These are phyloP conservation scores for Eueremaeus valkanovi DNA, from an alignment of 2,888 invertebrate genomes.

Conservation along the genomic window DNA sequence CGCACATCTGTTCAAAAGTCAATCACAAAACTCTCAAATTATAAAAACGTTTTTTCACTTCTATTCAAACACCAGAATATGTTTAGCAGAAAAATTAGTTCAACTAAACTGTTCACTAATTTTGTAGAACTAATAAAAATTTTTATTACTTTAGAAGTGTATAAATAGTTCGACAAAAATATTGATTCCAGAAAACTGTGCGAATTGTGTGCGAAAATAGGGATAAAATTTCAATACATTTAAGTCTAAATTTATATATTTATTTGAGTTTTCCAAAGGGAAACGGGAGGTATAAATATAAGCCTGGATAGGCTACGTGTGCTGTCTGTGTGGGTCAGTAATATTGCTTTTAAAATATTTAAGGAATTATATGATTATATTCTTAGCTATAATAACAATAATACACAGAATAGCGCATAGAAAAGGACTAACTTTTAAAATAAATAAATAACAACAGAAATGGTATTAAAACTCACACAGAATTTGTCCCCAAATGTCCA, in stretches of 20 bases:
- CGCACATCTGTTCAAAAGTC: constrained; percentile 9
- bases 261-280: too few relatives aligned
- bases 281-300: too few relatives aligned
- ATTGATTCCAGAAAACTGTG: too few relatives aligned
- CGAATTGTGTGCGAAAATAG: too few relatives aligned
- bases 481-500: background rate
- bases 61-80: background rate
- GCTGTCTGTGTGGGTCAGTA: too few relatives aligned
- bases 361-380: background rate
- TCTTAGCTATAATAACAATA: background rate
- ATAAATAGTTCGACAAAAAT: too few relatives aligned
- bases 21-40: background rate
- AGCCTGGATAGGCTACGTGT: too few relatives aligned
- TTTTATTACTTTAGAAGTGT: too few relatives aligned
- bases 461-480: background rate
- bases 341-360: background rate
- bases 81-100: background rate
- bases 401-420: background rate
- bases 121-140: too few relatives aligned
- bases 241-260: too few relatives aligned
- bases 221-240: too few relatives aligned
- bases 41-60: too few relatives aligned
- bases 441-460: background rate
- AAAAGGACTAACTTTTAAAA: background rate
- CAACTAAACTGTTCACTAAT: background rate